Evolutionary conservation across 2,888 invertebrate species (phyloP).

Genomic region (Molanna angustata): DNA sequence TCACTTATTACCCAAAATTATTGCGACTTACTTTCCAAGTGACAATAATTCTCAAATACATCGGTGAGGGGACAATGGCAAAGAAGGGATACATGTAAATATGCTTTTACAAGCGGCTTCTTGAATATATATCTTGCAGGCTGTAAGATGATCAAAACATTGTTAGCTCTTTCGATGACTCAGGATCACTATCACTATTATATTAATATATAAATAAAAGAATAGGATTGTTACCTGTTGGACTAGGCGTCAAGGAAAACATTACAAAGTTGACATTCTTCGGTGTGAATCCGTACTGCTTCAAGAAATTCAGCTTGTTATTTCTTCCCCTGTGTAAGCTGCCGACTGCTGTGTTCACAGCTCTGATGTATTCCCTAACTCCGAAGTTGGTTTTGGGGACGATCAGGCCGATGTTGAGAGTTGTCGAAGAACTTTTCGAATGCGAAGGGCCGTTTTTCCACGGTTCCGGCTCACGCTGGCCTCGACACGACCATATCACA

Average conservation of each 20-base stretch:
- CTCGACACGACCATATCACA: background rate
- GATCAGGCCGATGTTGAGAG: constrained; percentile 57
- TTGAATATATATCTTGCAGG: too few relatives aligned
- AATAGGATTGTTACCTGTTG: constrained; percentile 57
- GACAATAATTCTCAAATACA: too few relatives aligned
- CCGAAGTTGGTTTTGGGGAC: constrained; percentile 62
- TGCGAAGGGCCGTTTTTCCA: constrained; percentile 20
- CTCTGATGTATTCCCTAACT: constrained; percentile 64
- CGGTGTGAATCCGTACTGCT: constrained; percentile 61
- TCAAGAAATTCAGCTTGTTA: constrained; percentile 59
- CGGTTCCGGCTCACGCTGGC: constrained; percentile 29
- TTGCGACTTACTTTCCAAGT: too few relatives aligned
- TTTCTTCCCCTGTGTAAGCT: constrained; percentile 58
- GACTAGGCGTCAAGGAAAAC: constrained; percentile 71
- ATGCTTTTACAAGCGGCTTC: too few relatives aligned
- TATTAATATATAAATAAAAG: background rate
- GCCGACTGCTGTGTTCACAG: constrained; percentile 61
- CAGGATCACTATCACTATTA: too few relatives aligned
- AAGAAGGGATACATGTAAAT: too few relatives aligned
- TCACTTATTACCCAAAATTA: too few relatives aligned
- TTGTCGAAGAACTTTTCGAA: constrained; percentile 28
- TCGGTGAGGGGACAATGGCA: too few relatives aligned
- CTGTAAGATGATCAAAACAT: too few relatives aligned
- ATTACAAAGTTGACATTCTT: constrained; percentile 62
- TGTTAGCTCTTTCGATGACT: too few relatives aligned